phyloP scores from a whole-genome alignment of 2,888 invertebrate species.

The Heliconius erato region DNA sequence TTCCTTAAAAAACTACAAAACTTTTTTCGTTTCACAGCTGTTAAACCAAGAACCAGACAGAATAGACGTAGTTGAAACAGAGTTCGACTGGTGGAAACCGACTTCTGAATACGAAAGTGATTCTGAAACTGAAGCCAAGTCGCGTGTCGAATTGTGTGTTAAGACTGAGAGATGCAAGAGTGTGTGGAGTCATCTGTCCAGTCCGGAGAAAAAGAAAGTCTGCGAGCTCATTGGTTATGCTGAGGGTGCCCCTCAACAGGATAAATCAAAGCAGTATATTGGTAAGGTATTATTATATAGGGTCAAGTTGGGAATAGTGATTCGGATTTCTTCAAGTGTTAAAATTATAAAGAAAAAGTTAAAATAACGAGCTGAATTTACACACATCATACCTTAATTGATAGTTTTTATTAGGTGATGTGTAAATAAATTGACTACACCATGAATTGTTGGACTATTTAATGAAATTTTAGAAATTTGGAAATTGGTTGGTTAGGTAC shows the following conservation, averaged over 20 bases:
- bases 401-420: no score
- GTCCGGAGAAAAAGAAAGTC: slow-evolving; percentile 87
- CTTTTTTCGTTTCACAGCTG: slow-evolving; percentile 59
- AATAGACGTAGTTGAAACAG: slow-evolving; percentile 80
- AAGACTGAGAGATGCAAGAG: slow-evolving; percentile 83
- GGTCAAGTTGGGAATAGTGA: no score
- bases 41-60: slow-evolving; percentile 77
- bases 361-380: no score
- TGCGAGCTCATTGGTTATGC: slow-evolving; percentile 88
- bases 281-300: slow-evolving; percentile 68
- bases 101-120: slow-evolving; percentile 66
- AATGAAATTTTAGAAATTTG: no score
- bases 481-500: no score
- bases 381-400: no score
- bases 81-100: slow-evolving; percentile 81
- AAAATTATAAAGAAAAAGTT: no score
- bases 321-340: no score
- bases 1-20: not conserved
- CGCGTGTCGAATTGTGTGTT: slow-evolving; percentile 79
- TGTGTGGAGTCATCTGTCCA: slow-evolving; percentile 87
- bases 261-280: slow-evolving; percentile 85
- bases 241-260: slow-evolving; percentile 81
- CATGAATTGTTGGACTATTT: no score
- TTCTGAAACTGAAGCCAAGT: slow-evolving; percentile 59
- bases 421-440: no score